Conservation (phyloP, 2,113 vertebrate species). For the Actenoides hombroni region DNA sequence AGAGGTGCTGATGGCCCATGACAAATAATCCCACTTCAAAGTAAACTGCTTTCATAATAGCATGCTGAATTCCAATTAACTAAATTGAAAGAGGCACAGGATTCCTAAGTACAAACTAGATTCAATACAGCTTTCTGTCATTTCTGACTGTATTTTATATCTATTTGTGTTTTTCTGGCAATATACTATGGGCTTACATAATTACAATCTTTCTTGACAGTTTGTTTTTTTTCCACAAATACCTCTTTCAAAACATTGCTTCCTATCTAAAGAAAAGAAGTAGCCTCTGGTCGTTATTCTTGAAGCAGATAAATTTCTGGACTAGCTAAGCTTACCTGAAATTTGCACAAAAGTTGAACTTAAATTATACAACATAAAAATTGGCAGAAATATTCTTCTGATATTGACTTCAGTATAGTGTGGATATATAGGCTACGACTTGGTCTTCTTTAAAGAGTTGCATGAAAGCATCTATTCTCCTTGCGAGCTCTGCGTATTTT, state of each 20-base stretch:
- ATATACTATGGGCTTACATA: neutral
- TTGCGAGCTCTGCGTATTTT: no score
- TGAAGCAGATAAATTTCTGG: neutral
- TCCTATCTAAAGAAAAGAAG: neutral
- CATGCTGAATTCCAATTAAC: conserved; percentile 30
- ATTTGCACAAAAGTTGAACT: neutral
- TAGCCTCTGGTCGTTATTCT: neutral
- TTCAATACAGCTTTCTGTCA: neutral
- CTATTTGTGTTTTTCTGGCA: neutral
- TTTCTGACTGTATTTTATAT: neutral
- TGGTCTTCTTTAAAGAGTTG: neutral
- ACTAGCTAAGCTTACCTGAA: neutral
- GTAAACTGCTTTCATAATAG: conserved; percentile 22
- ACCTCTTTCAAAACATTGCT: neutral
- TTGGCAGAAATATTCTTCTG: neutral
- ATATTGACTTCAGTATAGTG: neutral
- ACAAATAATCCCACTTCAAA: conserved; percentile 36
- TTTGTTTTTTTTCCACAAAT: neutral
- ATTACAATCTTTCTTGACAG: neutral
- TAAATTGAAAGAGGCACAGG: neutral
- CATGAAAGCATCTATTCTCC: neutral
- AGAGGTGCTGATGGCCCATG: conserved; percentile 16
- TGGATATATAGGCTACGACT: neutral
- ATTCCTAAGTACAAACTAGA: neutral
- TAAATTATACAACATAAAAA: neutral